phyloP scores from a whole-genome alignment of 2,797 vertebrate species.

The Hyperoplus immaculatus region DNA sequence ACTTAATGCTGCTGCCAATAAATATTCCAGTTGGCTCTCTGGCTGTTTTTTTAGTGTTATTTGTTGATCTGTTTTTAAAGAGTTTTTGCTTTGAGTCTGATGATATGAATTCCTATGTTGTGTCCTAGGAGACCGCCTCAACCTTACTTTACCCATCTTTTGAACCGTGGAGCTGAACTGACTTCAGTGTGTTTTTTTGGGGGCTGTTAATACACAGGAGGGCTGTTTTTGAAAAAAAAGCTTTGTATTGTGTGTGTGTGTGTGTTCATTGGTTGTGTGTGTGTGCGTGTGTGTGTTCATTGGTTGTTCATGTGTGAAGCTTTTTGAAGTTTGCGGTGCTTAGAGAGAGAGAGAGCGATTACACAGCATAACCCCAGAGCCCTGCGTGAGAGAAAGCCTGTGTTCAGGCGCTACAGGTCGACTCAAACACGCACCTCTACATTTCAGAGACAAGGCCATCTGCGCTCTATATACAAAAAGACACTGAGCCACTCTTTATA shows the following conservation, averaged over 20 bases:
- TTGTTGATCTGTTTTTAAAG: constrained; percentile 4
- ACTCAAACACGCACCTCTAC: background rate
- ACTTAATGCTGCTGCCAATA: constrained; percentile 24
- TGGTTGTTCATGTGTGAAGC: background rate
- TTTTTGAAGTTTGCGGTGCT: constrained; percentile 3
- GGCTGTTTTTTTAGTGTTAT: constrained; percentile 1
- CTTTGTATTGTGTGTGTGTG: background rate
- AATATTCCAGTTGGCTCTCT: constrained; percentile 23
- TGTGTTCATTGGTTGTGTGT: background rate
- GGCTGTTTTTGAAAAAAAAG: background rate
- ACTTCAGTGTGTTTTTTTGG: background rate
- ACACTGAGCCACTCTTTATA: too few species aligned
- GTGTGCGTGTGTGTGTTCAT: background rate
- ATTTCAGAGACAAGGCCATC: too few species aligned
- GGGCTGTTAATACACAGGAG: background rate
- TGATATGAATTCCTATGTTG: constrained; percentile 10
- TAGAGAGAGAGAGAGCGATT: background rate
- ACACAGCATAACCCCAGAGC: constrained; percentile 3
- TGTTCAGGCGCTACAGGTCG: background rate
- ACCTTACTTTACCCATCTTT: constrained; percentile 1
- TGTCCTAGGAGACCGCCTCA: constrained; percentile 1
- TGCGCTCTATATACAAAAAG: too few species aligned
- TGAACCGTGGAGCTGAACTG: background rate
- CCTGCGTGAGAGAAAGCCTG: background rate
- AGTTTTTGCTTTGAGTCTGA: constrained; percentile 16